Evolutionary conservation across 1,140 invertebrate genomes (phyloP), one percentile per base, ranked within the genome.

Genomic region (Hycleus cichorii): DNA sequence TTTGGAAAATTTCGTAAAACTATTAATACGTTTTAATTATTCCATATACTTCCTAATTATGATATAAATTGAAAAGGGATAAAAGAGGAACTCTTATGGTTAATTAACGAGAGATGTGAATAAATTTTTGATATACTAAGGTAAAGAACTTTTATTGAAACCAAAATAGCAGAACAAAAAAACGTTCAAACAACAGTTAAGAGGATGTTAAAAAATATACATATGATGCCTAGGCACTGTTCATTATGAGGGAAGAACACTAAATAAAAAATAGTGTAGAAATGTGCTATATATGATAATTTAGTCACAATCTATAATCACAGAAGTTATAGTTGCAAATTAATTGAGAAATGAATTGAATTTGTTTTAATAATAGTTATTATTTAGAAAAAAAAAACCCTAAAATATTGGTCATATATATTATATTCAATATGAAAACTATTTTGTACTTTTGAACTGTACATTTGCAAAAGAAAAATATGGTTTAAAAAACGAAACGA

Each of bases 221-320:
- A 68, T 32, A 32, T 66, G 62, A 69, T 68, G 67, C 66, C 68
- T 68, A 69, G 68, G 68, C 68, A 69, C 68, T 69, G 68, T 66
- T 63, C 46, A 69, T 32, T 7, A 32, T 67, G 63, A 63, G 53
- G 50, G 63, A 62, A 61, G 53, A 32, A 58, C 39, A 47, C 57
- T 62, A 62, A 62, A 60, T 62, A 58, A 64, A 62, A 54, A 56
- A 64, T 18, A 50, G 45, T 63, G 57, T 47, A 55, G 40, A 55
- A 64, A 57, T 60, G 60, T 64, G 60, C 59, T 61, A 64, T 45
- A 7, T 42, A 47, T 57, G 59, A 59, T 63, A 66, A 63, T 64
- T 66, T 66, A 67, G 66, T 61, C 63, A 71, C 66, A 64, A 71
- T 69, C 62, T 69, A 66, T 62, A 68, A 69, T 67, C 67, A 68